Base-by-base conservation (phyloP, 2,113 vertebrate genomes). In the Halcyon senegalensis region DNA sequence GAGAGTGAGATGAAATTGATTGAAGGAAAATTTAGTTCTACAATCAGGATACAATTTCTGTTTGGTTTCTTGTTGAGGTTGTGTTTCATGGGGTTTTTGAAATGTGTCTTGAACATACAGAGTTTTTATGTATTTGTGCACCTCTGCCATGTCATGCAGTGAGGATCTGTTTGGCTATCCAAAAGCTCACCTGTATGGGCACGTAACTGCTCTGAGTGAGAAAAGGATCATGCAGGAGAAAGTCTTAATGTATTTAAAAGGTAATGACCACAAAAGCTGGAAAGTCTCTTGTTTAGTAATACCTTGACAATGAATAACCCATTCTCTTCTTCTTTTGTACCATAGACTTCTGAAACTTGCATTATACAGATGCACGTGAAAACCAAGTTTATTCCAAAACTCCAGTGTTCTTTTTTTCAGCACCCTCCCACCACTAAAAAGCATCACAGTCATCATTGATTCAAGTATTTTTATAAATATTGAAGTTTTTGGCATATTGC, bases 11-110 rank as follows among this genome's bases (percentile, higher is more conserved):
- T 75, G 73, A 96, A 96, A 96, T 4, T 90, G 77, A 94, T 60
- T 92, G 81, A 95, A 93, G 64, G 53, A 91, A 97, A 97, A 91
- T 93, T 81, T 94, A 91, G 67, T 66, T 55, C 93, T 51, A 70
- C 20, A 67, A 77, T 95, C 79, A 90, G 72, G 83, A 94, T 96
- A 63, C 25, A 95, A 69, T 94, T 93, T 91, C 56, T 87, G 8
- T 72, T 48, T 66, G 2, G 4, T 2, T 41, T 37, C 15, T 31
- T 39, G 6, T n/a, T n/a, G 4, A 13, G 4, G 9, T 44, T 56
- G 10, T 56, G 10, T 16, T 56, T 63, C 56, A 13, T 28, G 20
- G 12, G 16, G 5, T 56, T 77, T 83, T 70, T 51, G 18, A 63
- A 56, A 27, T 51, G 35, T 15, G 23, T 3, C 11, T 69, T 72